phyloP scores from a whole-genome alignment of 2,797 vertebrate genomes.

The Masticophis lateralis region DNA sequence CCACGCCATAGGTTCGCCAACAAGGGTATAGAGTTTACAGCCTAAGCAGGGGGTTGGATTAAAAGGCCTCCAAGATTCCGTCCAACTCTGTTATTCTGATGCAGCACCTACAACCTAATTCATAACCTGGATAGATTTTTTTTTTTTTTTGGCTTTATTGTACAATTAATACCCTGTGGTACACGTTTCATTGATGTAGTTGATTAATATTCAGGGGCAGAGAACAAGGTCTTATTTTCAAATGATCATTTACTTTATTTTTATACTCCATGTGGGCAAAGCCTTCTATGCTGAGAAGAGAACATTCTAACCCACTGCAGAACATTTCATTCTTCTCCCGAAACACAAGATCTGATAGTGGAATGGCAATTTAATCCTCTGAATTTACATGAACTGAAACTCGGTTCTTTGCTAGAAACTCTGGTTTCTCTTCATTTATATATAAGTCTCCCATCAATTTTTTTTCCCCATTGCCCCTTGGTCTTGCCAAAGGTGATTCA shows the following conservation, averaged over 20 bases:
- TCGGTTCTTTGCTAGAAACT: not conserved
- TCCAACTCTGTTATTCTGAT: not conserved
- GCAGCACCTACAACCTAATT: not conserved
- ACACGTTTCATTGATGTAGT: not conserved
- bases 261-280: not conserved
- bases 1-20: too few relatives aligned
- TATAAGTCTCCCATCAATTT: not conserved
- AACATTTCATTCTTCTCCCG: not conserved
- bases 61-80: not conserved
- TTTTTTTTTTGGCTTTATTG: not conserved
- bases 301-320: not conserved
- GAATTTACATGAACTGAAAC: not conserved
- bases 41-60: not conserved
- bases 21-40: not conserved
- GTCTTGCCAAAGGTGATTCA: not conserved
- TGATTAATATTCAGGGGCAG: not conserved
- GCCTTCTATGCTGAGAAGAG: not conserved
- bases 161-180: not conserved
- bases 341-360: not conserved
- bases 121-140: not conserved
- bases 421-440: not conserved
- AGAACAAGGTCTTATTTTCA: not conserved
- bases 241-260: not conserved
- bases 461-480: not conserved
- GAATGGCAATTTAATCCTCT: not conserved